Evolutionary conservation across 2,113 vertebrate species (phyloP).

Genomic region (Galeopterus variegatus): DNA sequence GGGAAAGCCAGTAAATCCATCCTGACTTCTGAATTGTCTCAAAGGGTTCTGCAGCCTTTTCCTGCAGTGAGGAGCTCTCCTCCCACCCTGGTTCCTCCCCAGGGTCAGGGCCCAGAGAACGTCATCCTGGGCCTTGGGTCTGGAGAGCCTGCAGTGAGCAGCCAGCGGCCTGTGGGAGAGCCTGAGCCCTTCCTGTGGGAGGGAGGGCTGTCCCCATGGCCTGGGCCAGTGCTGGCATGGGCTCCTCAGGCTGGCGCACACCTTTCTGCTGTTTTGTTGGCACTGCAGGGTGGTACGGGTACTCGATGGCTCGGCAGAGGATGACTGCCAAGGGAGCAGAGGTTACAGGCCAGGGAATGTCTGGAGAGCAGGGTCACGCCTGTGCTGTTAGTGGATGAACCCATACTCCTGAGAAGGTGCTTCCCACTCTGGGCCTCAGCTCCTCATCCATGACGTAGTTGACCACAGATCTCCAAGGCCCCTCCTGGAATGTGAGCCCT

Average conservation of each 20-base stretch:
- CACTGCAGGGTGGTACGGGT: not conserved
- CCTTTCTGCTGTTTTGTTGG: not conserved
- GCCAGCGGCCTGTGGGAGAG: not conserved
- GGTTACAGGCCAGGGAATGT: not conserved
- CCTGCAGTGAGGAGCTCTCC: not conserved
- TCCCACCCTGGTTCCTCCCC: not conserved
- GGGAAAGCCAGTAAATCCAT: constrained; percentile 56
- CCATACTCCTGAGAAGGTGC: not conserved
- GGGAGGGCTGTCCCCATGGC: not conserved
- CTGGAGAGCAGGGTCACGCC: not conserved
- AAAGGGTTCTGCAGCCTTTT: not conserved
- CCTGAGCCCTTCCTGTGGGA: not conserved
- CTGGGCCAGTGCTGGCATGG: not conserved
- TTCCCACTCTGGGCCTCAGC: not conserved
- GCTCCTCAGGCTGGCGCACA: too few species aligned
- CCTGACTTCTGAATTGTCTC: constrained; percentile 5
- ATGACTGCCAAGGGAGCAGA: not conserved
- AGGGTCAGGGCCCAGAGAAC: not conserved
- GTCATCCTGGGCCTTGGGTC: not conserved
- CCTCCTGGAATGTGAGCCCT: not conserved
- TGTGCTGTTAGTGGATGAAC: rapidly evolving
- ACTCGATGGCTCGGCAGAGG: too few species aligned
- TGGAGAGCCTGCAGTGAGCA: not conserved
- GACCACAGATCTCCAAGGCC: not conserved
- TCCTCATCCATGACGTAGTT: not conserved